Conservation (phyloP, 2,888 invertebrate genomes). For the Apamea anceps region DNA sequence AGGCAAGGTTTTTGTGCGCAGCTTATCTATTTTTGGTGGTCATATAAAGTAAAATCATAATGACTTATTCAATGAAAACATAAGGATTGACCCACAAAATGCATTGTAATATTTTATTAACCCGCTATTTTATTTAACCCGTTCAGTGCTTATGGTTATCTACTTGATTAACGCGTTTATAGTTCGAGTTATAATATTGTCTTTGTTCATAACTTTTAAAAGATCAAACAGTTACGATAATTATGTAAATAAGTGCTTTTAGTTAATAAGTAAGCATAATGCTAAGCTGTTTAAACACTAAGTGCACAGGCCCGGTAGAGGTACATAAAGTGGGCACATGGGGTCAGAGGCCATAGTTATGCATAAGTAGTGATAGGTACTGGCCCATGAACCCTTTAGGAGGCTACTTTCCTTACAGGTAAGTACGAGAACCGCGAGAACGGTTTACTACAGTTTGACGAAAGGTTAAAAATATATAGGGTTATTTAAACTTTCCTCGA, state of each 20-base stretch:
- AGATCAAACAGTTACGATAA: not conserved
- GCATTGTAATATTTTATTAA: not conserved
- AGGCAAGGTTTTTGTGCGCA: not conserved
- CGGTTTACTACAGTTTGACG: not conserved
- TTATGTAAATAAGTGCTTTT: not conserved
- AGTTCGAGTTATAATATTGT: not conserved
- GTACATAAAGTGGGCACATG: not conserved
- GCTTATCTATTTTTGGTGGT: not conserved
- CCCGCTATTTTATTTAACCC: not conserved
- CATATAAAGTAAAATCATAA: not conserved
- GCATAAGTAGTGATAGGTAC: slow-evolving; percentile 12
- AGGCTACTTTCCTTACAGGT: slow-evolving; percentile 1
- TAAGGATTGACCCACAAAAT: not conserved
- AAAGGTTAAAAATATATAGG: not conserved
- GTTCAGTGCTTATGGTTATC: not conserved
- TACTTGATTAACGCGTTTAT: not conserved
- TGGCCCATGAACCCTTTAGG: not conserved
- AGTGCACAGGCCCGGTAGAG: not conserved
- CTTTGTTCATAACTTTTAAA: not conserved
- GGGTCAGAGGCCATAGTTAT: slow-evolving; percentile 18
- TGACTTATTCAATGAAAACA: not conserved
- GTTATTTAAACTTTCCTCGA: not conserved
- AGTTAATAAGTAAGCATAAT: slow-evolving; percentile 6
- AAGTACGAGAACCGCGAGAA: not conserved
- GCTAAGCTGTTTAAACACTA: slow-evolving; percentile 2